Evolutionary conservation across 2,888 invertebrate species (phyloP), one percentile per base, ranked within the genome.

Genomic region (Ophioninae sp.): DNA sequence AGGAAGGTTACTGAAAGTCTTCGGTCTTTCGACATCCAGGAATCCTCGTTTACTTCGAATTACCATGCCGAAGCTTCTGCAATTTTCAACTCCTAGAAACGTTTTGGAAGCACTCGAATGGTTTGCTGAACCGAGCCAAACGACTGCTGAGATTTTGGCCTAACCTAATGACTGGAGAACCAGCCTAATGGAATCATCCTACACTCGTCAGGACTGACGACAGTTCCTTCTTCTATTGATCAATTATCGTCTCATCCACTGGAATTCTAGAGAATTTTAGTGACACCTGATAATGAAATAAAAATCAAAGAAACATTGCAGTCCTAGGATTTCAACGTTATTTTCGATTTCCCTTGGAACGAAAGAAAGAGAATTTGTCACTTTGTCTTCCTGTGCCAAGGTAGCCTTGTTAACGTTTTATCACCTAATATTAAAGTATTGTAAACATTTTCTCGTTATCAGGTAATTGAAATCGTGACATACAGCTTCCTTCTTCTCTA

Each of bases 401-500:
- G 30, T 30, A 30, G 30, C 30, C 30, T 30, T 30, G 30, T 30
- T 30, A 30, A 30, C 2, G 30, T 30, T 30, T 30, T 30, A 30
- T 30, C 30, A 30, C 30, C 30, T 1, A 30, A 30, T 30, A 30
- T 30, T 30, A 2, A 30, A 30, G 30, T 30, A 30, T 30, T 30
- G 30, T 30, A 30, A 30, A 30, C 56, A 65, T 76, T 74, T 81
- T 64, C 64, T 77, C 65, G 37, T 69, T 74, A 10, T 23, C 59
- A 17, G 39, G 65, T 73, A 51, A 69, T 71, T 74, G 68, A 23
- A 51, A 37, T 68, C 17, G 30, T 41, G 51, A 56, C 51, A 17
- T 63, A 72, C 76, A 58, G 41, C 80, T 65, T 83, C 59, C 22
- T 56, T 71, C 67, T 75, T 65, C 58, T 59, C 64, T 44, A 44